Percentiles rank a stretch among this genome's conserved stretches.
Evolutionary conservation across 1,140 invertebrate species (phyloP).

Genomic region (Brachionus sp.): DNA sequence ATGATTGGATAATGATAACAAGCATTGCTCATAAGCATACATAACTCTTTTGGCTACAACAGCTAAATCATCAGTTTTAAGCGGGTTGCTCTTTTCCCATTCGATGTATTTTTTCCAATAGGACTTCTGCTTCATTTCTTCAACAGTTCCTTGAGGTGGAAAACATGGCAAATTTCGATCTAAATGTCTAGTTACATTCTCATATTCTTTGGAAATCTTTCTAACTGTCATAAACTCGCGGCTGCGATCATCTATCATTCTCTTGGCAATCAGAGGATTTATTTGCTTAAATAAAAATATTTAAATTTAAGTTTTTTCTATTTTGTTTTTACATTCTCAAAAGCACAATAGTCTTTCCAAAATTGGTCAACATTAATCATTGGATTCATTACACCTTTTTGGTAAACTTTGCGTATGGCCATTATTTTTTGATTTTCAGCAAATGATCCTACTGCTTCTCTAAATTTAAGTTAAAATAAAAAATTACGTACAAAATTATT

Average conservation of each 20-base stretch:
- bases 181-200: slow-evolving; percentile 85
- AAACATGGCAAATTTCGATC: slow-evolving; percentile 70
- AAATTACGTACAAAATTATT: neutral
- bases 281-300: slow-evolving; percentile 61
- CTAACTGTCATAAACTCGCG: slow-evolving; percentile 96
- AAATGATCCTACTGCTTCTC: slow-evolving; percentile 91
- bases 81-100: slow-evolving; percentile 93
- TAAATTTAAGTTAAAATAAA: slow-evolving; percentile 48
- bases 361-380: slow-evolving; percentile 94
- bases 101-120: slow-evolving; percentile 94
- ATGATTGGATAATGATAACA: slow-evolving; percentile 91
- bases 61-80: slow-evolving; percentile 88
- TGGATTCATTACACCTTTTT: slow-evolving; percentile 88
- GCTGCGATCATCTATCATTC: slow-evolving; percentile 82
- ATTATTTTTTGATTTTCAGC: slow-evolving; percentile 99
- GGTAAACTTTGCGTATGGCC: slow-evolving; percentile 90
- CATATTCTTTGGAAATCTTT: slow-evolving; percentile 91
- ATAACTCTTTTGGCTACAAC: slow-evolving; percentile 80
- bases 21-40: slow-evolving; percentile 96
- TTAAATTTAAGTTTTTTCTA: too few species aligned
- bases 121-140: slow-evolving; percentile 80
- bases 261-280: slow-evolving; percentile 91
- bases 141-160: slow-evolving; percentile 74
- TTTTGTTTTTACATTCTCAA: slow-evolving; percentile 45
- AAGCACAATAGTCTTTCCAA: slow-evolving; percentile 80